Conservation (phyloP, 2,888 invertebrate genomes). For the Andrena bucephala region DNA sequence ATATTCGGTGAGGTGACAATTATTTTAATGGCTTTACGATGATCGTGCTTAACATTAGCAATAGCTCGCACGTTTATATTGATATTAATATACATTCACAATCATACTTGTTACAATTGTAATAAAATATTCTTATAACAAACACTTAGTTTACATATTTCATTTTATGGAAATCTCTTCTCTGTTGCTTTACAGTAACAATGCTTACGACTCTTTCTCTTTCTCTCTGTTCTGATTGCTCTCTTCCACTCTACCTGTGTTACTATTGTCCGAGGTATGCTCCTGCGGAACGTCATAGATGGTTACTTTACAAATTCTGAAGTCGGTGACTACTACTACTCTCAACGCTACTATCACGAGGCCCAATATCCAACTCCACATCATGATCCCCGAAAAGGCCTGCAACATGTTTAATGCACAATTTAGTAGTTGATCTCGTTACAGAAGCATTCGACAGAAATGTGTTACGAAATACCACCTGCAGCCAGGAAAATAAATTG, state of each 20-base stretch:
- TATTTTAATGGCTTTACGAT: too few species aligned
- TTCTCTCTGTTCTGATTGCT: background rate
- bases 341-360: slow-evolving; percentile 67
- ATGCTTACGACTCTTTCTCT: slow-evolving; percentile 22
- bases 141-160: background rate
- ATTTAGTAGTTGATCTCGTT: background rate
- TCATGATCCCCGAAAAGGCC: slow-evolving; percentile 70
- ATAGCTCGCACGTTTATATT: background rate
- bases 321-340: slow-evolving; percentile 67
- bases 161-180: background rate
- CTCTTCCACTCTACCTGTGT: background rate
- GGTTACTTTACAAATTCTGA: slow-evolving; percentile 70
- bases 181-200: background rate
- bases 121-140: background rate
- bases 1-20: too few species aligned
- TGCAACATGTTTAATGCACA: slow-evolving; percentile 44
- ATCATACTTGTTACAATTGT: background rate
- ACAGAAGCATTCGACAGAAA: background rate
- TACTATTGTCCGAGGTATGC: background rate
- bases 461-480: slow-evolving; percentile 56
- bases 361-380: slow-evolving; percentile 71
- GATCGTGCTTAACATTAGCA: background rate
- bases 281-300: slow-evolving; percentile 63
- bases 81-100: background rate
- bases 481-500: slow-evolving; percentile 45